These are phyloP conservation scores for Hermaeophaga mercurialis DNA, from an alignment of 2,888 invertebrate species.

Conservation along the genomic window DNA sequence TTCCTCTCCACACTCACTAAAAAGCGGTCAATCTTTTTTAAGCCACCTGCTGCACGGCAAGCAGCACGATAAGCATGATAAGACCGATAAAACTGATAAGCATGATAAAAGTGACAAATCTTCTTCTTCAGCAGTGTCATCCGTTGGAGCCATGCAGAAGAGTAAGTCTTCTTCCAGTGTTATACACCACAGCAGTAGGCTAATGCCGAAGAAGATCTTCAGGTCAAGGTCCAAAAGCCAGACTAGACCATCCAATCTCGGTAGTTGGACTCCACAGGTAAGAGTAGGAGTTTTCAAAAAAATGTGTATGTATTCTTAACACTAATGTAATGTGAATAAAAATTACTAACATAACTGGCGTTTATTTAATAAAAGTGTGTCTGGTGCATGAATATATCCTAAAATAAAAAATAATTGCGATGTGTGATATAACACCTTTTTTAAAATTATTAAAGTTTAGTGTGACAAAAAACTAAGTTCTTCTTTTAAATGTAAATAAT, in stretches of 20 bases:
- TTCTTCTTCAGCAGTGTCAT: conserved; percentile 48
- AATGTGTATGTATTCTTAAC: no score
- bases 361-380: no score
- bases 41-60: conserved; percentile 67
- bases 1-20: conserved; percentile 58
- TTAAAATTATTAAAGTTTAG: no score
- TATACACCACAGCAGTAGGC: conserved; percentile 71
- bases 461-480: no score
- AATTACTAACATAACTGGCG: no score
- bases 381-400: no score
- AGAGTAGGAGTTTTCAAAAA: no score
- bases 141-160: conserved; percentile 82
- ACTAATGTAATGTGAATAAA: no score
- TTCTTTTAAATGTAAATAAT: no score
- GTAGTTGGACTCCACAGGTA: conserved; percentile 88
- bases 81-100: conserved; percentile 43
- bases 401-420: no score
- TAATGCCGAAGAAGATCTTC: conserved; percentile 85
- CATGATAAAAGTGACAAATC: conserved; percentile 44
- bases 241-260: conserved; percentile 66
- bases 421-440: no score
- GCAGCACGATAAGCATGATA: conserved; percentile 52
- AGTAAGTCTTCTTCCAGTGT: conserved; percentile 88
- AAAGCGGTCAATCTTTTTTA: conserved; percentile 65
- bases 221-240: conserved; percentile 83